A percentile compares a stretch with the other conserved stretches of the same genome.
These are phyloP conservation scores for Sanderia malayensis DNA, from an alignment of 30 jellyfish, hydroid and myxozoan species.

Conservation along the genomic window DNA sequence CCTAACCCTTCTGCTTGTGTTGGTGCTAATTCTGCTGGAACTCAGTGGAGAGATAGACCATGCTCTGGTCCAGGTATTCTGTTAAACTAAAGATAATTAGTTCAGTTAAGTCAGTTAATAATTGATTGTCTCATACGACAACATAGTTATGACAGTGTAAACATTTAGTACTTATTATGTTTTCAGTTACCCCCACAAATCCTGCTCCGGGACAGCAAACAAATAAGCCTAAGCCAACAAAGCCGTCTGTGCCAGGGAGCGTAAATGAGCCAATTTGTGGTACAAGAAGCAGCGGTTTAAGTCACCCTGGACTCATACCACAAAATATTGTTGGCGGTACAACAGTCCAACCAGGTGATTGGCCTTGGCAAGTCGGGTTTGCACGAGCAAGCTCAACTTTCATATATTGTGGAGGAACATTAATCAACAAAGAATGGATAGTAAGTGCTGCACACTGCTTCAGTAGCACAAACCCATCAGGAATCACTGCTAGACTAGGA, in stretches of 20 bases:
- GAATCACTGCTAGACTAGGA: slow-evolving; percentile 47
- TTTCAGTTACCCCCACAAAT: too few species aligned
- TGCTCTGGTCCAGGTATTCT: slow-evolving; percentile 28
- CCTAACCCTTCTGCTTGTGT: slow-evolving; percentile 4
- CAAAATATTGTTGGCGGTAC: slow-evolving; percentile 58
- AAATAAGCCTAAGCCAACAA: too few species aligned
- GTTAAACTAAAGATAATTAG: too few species aligned
- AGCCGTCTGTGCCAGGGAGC: too few species aligned
- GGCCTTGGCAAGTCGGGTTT: slow-evolving; percentile 73
- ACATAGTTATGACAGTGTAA: too few species aligned
- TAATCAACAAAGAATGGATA: slow-evolving; percentile 39
- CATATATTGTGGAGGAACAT: slow-evolving; percentile 58
- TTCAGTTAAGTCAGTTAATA: too few species aligned
- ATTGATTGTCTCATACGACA: too few species aligned
- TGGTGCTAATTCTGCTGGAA: background rate
- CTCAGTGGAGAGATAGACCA: slow-evolving; percentile 9
- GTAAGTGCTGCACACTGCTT: slow-evolving; percentile 64
- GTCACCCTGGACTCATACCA: slow-evolving; percentile 43
- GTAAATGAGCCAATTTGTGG: slow-evolving; percentile 44
- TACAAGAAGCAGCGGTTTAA: slow-evolving; percentile 22
- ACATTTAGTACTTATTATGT: background rate
- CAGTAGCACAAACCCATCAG: background rate
- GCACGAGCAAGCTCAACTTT: slow-evolving; percentile 35
- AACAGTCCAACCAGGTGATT: slow-evolving; percentile 48
- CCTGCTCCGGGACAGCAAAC: too few species aligned